Evolutionary conservation across 1,140 invertebrate species (phyloP), one percentile per base, ranked within the genome.

Genomic region (Cylas formicarius): DNA sequence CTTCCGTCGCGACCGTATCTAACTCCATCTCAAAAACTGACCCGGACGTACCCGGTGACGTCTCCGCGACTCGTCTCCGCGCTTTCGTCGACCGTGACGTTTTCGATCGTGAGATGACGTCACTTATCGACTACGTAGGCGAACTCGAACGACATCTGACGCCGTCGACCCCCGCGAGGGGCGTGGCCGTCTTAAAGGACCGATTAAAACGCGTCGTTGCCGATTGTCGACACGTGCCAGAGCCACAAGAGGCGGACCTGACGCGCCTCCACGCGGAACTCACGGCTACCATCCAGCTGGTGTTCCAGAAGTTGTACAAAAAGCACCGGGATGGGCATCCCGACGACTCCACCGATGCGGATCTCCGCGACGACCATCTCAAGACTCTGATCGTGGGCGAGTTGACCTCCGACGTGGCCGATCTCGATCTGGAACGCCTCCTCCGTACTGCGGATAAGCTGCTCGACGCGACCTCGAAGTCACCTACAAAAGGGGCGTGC

Each of bases 261-360:
- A n/a, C n/a, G n/a, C n/a, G n/a, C n/a, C n/a, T n/a, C n/a, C n/a
- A n/a, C n/a, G n/a, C n/a, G n/a, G n/a, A n/a, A 44, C 62, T 82
- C 32, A 58, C 78, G 1, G 74, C 76, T 34, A 71, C 65, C 23
- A 71, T 82, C 54, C 63, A 86, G 1, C 46, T 83, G 5, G 65
- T 73, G 0, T 71, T 87, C 41, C 82, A 87, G 59, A 76, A 78
- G 31, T 66, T 84, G 24, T 82, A 78, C 52, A 86, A 86, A 60
- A 76, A 77, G 47, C 74, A 77, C 47, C 8, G 21, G 23, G 47
- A 39, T 23, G 35, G 31, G 44, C 37, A 3, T 23, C 31, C 13
- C 18, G 34, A 40, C 34, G 32, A 8, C 33, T 50, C 49, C n/a
- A 18, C 4, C 13, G 32, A 45, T 16, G 14, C 16, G 8, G 62